Evolutionary conservation across 2,888 invertebrate genomes (phyloP), one percentile per base, ranked within the genome.

Genomic region (Ophioninae sp.): DNA sequence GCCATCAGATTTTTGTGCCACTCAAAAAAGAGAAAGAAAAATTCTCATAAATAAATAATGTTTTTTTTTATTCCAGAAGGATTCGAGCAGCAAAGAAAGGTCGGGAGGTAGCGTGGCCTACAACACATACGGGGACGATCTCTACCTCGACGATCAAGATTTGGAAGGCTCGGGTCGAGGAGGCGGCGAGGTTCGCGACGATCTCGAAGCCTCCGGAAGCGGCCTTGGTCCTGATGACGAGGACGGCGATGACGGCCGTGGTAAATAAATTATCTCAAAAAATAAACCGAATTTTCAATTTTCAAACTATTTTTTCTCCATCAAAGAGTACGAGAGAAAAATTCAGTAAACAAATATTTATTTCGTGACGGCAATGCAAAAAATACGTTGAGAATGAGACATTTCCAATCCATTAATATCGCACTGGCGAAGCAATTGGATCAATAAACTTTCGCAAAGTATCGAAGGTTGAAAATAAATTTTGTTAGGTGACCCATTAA

Each of bases 211-310:
- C 91, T 97, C 97, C 91, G 97, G 97, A 90, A 97, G 97, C 92
- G 97, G 97, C 87, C 96, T 95, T 94, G 97, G 97, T 87, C 96
- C 96, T 86, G 96, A 96, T 94, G 97, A 97, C 94, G 97, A 97
- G 91, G 97, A 96, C 90, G 94, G 94, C 51, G 92, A 92, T 80
- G 92, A 90, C 79, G 91, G 90, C 51, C 88, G 87, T 76, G 90
- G 92, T 91, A 89, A 85, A 68, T 77, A 9, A 8, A 69, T 58
- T 30, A 30, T 30, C 30, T 30, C 30, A 30, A 59, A 67, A 67
- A 41, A 3, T 2, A 30, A 30, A 30, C 30, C 3, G 30, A 30
- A 2, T 30, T 30, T 30, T 3, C 30, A 30, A 30, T 30, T 30
- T 30, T 2, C 30, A 8, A 13, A 20, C 9, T 10, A 2, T n/a